Base-by-base conservation (phyloP, 1,140 invertebrate species). In the Zaprionus vittiger region DNA sequence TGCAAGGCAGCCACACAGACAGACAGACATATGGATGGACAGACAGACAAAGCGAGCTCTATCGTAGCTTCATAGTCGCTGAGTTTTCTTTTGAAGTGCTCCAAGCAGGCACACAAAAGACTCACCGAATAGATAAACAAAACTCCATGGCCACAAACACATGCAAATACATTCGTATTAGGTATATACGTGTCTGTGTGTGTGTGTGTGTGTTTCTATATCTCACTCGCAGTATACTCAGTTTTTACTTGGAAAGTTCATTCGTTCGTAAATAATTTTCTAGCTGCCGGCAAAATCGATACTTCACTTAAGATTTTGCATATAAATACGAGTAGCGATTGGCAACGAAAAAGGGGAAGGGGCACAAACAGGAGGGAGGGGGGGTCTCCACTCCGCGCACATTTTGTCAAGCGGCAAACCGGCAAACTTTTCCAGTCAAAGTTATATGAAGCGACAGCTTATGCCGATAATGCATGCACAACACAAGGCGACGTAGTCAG, bases 201-300 rank as follows among this genome's bases (percentile, higher is more conserved):
- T 37, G 22, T 54, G n/a, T n/a, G 26, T 64, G 47, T 54, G 31
- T 63, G 28, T 63, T 11, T 61, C 6, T 60, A 38, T 41, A 57
- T 68, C 37, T 49, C 24, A 41, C 65, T 63, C 26, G 9, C 15
- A 37, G 60, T 55, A 20, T 26, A 22, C 44, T 60, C 20, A 56
- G 64, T 73, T 70, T 56, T 61, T 74, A 47, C 78, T 84, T 79
- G 31, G 38, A 81, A 89, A 89, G 84, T 89, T 89, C 72, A 89
- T 79, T 90, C 84, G 81, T 79, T 90, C 89, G 84, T 89, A 84
- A 89, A 90, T 89, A 89, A 89, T 89, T 81, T 81, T 90, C 41
- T 77, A 84, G 84, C 84, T 74, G 22, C 37, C 47, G 81, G 84
- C 84, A 81, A 90, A 89, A 89, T 89, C 84, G 84, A 89, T 89